phyloP scores from a whole-genome alignment of 2,797 vertebrate genomes.

The Buceros bicornis region DNA sequence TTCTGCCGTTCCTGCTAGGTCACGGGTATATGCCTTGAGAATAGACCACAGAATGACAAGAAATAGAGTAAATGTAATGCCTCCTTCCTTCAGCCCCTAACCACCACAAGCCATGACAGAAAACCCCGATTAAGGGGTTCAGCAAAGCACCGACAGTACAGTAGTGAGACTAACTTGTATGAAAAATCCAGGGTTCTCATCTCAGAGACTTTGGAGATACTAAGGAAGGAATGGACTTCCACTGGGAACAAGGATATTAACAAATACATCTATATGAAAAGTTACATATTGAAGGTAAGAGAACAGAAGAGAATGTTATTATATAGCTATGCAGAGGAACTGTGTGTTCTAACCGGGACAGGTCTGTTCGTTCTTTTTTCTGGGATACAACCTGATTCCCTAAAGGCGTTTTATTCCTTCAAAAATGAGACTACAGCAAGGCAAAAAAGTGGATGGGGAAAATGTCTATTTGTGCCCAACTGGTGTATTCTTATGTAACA shows the following conservation, averaged over 20 bases:
- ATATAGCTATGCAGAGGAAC: neutral
- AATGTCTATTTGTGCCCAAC: neutral
- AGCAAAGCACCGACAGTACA: neutral
- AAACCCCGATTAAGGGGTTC: neutral
- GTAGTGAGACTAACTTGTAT: neutral
- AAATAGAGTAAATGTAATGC: neutral
- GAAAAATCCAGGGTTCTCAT: neutral
- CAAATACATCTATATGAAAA: neutral
- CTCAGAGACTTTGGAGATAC: neutral
- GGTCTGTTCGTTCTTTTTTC: neutral
- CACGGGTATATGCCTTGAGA: neutral
- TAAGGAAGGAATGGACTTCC: neutral
- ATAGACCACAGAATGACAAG: neutral
- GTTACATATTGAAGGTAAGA: neutral
- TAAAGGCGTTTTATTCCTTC: neutral
- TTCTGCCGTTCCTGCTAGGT: neutral
- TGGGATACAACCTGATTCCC: neutral
- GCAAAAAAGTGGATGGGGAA: neutral
- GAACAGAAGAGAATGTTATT: neutral
- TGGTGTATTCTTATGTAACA: neutral
- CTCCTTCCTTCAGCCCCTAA: neutral
- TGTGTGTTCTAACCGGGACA: neutral
- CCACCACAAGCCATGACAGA: accelerated
- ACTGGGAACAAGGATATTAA: neutral
- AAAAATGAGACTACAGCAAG: slow-evolving; percentile 10